Base-by-base conservation (phyloP, 2,113 vertebrate genomes). In the Archocentrus centrarchus region DNA sequence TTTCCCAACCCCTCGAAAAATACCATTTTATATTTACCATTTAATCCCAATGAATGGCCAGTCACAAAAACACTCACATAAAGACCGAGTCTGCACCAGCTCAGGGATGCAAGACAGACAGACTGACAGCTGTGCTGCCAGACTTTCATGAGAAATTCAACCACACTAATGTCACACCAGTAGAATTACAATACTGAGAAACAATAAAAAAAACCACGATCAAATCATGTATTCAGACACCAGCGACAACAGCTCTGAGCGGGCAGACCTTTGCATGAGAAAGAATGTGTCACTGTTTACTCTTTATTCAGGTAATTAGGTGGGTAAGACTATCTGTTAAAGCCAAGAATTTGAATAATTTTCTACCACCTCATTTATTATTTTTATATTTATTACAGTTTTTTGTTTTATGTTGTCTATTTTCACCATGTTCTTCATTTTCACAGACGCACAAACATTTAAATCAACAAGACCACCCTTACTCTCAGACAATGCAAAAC, bases 401-500 rank as follows among this genome's bases (percentile, higher is more conserved):
- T 44, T 44, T 44, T 44, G 3, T 14, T 47, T 47, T 11, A 41
- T 5, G 3, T n/a, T 11, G 20, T 77, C 55, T 22, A 2, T 41
- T 57, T 84, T 24, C 11, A n/a, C 35, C 55, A 79, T n/a, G 27
- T 59, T 27, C 7, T 70, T 24, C 50, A 11, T 20, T 20, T 59
- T 22, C 75, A 11, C 27, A 24, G 53, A 11, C 70, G 50, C 3
- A 22, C 24, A 6, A 41, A 68, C 24, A 24, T 39, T 55, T 57
- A 57, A 58, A 75, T 68, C 63, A 30, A 10, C 50, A 32, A 13
- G 75, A 81, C 82, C 83, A 66, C 79, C 70, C 89, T 15, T 2
- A 17, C 32, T 17, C 58, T 78, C 35, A 64, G 60, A 60, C 27
- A 2, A 10, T 58, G 47, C 24, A 61, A 24, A 88, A 88, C 82